Evolutionary conservation across 2,113 vertebrate genomes (phyloP), one percentile per base, ranked within the genome.

Genomic region (Maccullochella peelii): DNA sequence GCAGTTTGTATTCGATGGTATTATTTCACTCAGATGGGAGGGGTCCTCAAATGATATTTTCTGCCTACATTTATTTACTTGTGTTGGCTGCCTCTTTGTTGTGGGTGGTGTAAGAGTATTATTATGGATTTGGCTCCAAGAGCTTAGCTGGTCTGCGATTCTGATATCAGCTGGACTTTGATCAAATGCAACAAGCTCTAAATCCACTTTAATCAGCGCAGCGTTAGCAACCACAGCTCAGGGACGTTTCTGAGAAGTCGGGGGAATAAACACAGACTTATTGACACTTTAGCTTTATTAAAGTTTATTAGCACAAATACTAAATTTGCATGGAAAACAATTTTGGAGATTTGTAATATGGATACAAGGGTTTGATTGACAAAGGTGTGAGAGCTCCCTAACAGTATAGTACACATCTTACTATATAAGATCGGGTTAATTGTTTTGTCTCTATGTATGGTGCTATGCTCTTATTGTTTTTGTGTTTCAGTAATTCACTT

Each of bases 91-190:
- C 38, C 23, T 86, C 85, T 86, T 92, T 93, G 91, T 93, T 92
- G 90, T 82, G 71, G 80, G 74, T 58, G 85, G 81, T 80, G 86
- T 78, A 76, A 82, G 79, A 81, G 79, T 91, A 80, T 89, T 90
- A 90, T 93, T 90, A 92, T 88, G 82, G 89, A 89, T 92, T 88
- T 88, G 80, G 87, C 76, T 93, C 67, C 25, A 33, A 80, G 72
- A 82, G 89, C 86, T 93, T 90, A 81, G 89, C 86, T 65, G 89
- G 62, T 91, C 67, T 70, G 80, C 84, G 80, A 77, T 90, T 89
- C 81, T 78, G 89, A 93, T 94, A 93, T 93, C 91, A 88, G 90
- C 84, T 74, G 92, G 88, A 92, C 90, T 94, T 91, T 94, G 92
- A 94, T 95, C 89, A 91, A 89, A 91, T 88, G 87, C 91, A 89